A percentile compares a stretch with the other conserved stretches of the same genome.
phyloP scores from a whole-genome alignment of 2,113 vertebrate genomes.

The Pelecanoides urinatrix region DNA sequence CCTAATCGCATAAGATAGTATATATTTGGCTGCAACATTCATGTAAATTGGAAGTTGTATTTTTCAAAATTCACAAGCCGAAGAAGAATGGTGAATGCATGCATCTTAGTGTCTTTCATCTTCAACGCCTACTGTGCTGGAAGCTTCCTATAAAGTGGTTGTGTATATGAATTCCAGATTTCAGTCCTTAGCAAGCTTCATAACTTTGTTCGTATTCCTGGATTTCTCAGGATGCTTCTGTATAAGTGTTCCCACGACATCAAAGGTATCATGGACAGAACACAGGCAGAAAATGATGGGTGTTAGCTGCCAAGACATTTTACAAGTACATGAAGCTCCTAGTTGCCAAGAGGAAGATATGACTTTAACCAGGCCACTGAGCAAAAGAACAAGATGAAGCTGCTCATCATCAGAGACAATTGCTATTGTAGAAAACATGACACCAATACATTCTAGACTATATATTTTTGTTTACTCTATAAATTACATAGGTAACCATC shows the following conservation, averaged over 20 bases:
- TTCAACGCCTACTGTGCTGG: background rate
- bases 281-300: slow-evolving; percentile 33
- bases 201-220: background rate
- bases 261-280: slow-evolving; percentile 41
- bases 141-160: background rate
- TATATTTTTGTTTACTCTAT: background rate
- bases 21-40: background rate
- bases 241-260: slow-evolving; percentile 32
- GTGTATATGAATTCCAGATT: slow-evolving; percentile 1
- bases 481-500: background rate
- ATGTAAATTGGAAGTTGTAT: background rate
- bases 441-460: background rate
- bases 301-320: slow-evolving; percentile 35
- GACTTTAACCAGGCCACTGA: background rate
- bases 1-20: background rate
- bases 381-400: background rate
- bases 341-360: background rate
- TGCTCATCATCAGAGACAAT: background rate
- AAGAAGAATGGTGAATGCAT: background rate
- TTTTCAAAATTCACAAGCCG: background rate
- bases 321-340: background rate
- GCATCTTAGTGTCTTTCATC: background rate
- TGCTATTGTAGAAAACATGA: background rate
- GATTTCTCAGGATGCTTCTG: slow-evolving; percentile 1
- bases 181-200: background rate